Evolutionary conservation across 2,888 invertebrate genomes (phyloP), one percentile per base, ranked within the genome.

Genomic region (Hypena proboscidalis): DNA sequence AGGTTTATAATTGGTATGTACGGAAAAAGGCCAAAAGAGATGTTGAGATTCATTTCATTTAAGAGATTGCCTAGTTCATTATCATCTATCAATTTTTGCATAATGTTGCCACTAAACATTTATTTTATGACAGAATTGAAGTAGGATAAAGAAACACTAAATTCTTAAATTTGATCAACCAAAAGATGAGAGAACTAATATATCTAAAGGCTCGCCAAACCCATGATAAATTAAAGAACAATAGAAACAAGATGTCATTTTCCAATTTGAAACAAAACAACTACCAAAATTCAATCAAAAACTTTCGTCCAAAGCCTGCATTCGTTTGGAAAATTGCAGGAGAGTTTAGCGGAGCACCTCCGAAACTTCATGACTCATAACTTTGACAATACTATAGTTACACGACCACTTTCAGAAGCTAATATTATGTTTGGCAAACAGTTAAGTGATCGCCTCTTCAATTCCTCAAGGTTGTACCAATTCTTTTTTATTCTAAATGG

Each of bases 341-440:
- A 31, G 40, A 48, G 46, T 51, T 41, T 46, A n/a, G 48, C 40
- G 30, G 10, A 34, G 21, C 27, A 38, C 26, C 14, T 29, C 20
- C 36, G 30, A 60, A 61, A 69, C 60, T 67, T 72, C 67, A 39
- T 67, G 70, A 73, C 62, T 72, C 73, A 77, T 63, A 53, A 58
- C 57, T 58, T 46, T 45, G 35, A 21, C 32, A 46, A 48, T 58
- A 51, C 39, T 49, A 47, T 46, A 50, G 40, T 48, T 52, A 60
- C 43, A 38, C 49, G 42, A 58, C 55, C 58, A 61, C 50, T 59
- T 67, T 54, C 40, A 49, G 57, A 60, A 70, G 72, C 66, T 75
- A 77, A 80, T 81, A 82, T 85, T 83, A 80, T 74, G 73, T 77
- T 85, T 85, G 85, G 85, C 84, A 80, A 74, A 59, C 48, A 57